Percentiles rank a stretch among this genome's conserved stretches.
Conservation (phyloP, 1,140 invertebrate species). For the Zaprionus africanus region DNA sequence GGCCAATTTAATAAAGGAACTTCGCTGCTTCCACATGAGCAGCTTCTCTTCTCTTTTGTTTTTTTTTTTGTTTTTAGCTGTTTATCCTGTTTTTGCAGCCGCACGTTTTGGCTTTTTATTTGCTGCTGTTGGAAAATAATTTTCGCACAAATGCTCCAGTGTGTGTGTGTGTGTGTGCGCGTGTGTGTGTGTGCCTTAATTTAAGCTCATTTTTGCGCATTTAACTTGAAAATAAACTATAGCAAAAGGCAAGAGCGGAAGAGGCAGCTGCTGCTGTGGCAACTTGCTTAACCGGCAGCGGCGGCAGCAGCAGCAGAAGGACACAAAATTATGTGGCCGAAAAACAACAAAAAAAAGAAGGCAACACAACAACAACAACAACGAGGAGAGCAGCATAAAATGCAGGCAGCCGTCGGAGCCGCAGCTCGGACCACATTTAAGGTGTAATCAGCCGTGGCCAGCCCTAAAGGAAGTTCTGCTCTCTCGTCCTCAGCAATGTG, state of each 20-base stretch:
- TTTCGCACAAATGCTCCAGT: constrained; percentile 52
- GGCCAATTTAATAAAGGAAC: constrained; percentile 65
- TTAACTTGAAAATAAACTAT: constrained; percentile 79
- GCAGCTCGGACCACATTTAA: constrained; percentile 61
- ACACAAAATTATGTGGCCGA: constrained; percentile 75
- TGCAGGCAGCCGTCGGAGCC: not conserved
- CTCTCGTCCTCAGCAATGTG: constrained; percentile 68
- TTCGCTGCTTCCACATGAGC: constrained; percentile 52
- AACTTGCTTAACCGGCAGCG: constrained; percentile 68
- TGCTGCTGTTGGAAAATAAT: constrained; percentile 74
- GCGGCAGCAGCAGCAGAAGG: constrained; percentile 40
- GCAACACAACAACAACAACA: constrained; percentile 8
- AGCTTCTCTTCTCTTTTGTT: no score
- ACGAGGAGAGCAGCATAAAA: not conserved
- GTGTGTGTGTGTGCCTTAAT: constrained; percentile 74
- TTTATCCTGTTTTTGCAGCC: constrained; percentile 48
- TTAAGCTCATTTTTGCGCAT: constrained; percentile 81
- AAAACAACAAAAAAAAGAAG: constrained; percentile 46
- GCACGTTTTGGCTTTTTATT: constrained; percentile 80
- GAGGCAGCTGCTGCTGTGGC: constrained; percentile 55
- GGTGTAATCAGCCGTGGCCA: constrained; percentile 79
- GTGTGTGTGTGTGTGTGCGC: constrained; percentile 26
- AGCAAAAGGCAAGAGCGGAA: constrained; percentile 46
- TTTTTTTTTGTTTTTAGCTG: constrained; percentile 18
- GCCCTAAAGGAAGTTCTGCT: constrained; percentile 74